Conservation (phyloP, 2,888 invertebrate genomes). For the Argyra leucocephala region DNA sequence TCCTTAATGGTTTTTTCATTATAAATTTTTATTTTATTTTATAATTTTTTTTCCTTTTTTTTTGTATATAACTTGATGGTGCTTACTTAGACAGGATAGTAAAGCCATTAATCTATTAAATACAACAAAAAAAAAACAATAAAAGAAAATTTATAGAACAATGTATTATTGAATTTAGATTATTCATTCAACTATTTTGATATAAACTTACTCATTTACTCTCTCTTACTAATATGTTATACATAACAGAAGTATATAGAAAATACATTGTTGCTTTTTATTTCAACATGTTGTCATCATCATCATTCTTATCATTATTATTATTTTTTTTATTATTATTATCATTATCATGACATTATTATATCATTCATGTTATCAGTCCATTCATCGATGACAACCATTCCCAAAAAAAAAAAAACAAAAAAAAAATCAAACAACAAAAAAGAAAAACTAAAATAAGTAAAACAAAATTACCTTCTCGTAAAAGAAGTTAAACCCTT, state of each 20-base stretch:
- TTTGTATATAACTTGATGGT: too few species aligned
- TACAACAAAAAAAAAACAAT: too few species aligned
- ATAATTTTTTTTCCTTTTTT: not conserved
- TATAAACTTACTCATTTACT: too few species aligned
- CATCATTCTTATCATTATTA: too few species aligned
- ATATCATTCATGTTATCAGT: not conserved
- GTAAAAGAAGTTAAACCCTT: too few species aligned
- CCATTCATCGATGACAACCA: not conserved
- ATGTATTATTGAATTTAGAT: not conserved
- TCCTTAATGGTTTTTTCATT: not conserved
- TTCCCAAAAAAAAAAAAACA: not conserved
- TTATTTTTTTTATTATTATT: too few species aligned
- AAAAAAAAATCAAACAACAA: not conserved
- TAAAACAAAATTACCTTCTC: too few species aligned
- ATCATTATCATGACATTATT: slow-evolving; percentile 3
- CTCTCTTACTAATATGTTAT: too few species aligned
- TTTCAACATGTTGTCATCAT: slow-evolving; percentile 2
- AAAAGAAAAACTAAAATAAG: not conserved
- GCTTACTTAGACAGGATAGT: not conserved
- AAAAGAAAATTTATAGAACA: too few species aligned
- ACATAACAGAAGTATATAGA: too few species aligned
- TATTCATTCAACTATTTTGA: not conserved
- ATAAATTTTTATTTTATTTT: not conserved
- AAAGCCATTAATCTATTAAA: not conserved
- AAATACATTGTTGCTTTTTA: not conserved